phyloP scores from a whole-genome alignment of 2,888 invertebrate genomes.

The Drosophila meridionalis region DNA sequence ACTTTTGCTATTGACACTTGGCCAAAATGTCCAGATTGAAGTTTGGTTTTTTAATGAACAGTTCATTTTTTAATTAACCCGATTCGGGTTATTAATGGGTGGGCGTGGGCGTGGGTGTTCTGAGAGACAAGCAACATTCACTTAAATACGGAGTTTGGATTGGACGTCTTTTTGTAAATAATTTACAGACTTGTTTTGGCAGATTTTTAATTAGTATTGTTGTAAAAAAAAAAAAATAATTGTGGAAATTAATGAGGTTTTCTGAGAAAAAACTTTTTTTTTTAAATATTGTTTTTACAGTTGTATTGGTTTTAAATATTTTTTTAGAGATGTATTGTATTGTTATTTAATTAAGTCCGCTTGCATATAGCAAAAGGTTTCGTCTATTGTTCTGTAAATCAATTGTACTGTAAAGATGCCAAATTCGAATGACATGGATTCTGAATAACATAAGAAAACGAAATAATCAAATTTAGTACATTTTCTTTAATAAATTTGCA shows the following conservation, averaged over 20 bases:
- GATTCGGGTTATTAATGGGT: slow-evolving; percentile 42
- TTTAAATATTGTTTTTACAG: too few relatives aligned
- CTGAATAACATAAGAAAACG: too few relatives aligned
- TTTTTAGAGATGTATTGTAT: too few relatives aligned
- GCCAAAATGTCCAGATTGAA: slow-evolving; percentile 26
- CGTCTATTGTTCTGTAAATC: too few relatives aligned
- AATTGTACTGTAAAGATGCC: too few relatives aligned
- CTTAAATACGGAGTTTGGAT: background rate
- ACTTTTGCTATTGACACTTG: slow-evolving; percentile 69
- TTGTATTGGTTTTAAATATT: too few relatives aligned
- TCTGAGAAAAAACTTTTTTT: too few relatives aligned
- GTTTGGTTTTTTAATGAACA: slow-evolving; percentile 34
- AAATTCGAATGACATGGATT: too few relatives aligned
- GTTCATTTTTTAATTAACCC: slow-evolving; percentile 19
- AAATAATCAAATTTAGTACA: too few relatives aligned
- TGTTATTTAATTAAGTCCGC: too few relatives aligned
- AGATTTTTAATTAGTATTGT: background rate
- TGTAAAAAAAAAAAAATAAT: background rate
- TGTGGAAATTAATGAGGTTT: background rate
- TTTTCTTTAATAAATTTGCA: too few relatives aligned
- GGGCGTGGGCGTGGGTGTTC: background rate
- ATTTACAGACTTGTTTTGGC: background rate
- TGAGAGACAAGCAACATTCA: background rate
- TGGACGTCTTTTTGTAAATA: background rate
- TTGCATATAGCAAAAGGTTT: too few relatives aligned